These are phyloP conservation scores for Malurus splendens DNA, from an alignment of 2,797 vertebrate species.

Conservation along the genomic window DNA sequence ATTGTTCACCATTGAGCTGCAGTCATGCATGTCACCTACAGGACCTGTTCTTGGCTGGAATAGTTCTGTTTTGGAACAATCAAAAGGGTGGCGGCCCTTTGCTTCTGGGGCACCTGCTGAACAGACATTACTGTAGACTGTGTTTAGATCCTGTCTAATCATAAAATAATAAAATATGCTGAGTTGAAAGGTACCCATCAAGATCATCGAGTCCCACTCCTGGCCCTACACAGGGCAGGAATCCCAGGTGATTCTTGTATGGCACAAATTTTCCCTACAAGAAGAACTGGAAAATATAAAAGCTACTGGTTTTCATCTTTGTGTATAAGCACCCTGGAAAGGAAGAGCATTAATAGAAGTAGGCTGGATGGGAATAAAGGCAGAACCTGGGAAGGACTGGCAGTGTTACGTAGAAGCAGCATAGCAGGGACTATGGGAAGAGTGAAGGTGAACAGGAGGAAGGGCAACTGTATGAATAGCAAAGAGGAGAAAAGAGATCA, in stretches of 20 bases:
- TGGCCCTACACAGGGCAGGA: not conserved
- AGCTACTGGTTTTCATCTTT: not conserved
- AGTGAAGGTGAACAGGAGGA: not conserved
- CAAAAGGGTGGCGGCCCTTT: not conserved
- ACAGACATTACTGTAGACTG: not conserved
- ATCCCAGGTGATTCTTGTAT: not conserved
- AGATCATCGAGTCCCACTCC: not conserved
- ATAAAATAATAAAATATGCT: not conserved
- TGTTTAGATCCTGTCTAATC: not conserved
- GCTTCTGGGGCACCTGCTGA: not conserved
- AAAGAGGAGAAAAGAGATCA: not conserved
- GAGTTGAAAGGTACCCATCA: not conserved
- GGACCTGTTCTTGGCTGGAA: not conserved
- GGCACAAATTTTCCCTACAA: not conserved
- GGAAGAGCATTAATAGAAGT: not conserved
- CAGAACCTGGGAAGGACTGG: not conserved
- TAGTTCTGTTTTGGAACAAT: not conserved
- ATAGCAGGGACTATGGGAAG: not conserved
- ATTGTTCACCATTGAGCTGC: not conserved
- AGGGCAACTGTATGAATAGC: not conserved
- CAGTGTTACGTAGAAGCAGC: not conserved
- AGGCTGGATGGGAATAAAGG: not conserved
- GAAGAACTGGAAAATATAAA: not conserved
- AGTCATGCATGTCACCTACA: not conserved
- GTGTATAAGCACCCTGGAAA: not conserved